These are phyloP conservation scores for Tachystola acroxantha DNA, from an alignment of 2,888 invertebrate genomes.

Conservation along the genomic window DNA sequence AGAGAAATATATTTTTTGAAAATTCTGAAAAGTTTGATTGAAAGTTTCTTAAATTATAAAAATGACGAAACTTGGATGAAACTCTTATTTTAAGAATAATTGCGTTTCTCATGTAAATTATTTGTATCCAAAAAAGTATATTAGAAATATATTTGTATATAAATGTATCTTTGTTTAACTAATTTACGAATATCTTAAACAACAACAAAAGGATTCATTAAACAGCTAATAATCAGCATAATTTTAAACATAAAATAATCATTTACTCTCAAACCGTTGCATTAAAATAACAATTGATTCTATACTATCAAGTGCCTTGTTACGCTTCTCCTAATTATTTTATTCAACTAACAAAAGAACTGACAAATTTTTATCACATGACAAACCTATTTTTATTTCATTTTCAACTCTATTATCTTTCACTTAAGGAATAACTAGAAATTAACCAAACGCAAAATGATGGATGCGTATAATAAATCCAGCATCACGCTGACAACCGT, in stretches of 20 bases:
- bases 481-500: conserved; percentile 64
- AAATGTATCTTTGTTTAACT: too few species aligned
- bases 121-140: too few species aligned
- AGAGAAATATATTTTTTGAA: too few species aligned
- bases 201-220: background rate
- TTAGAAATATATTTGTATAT: too few species aligned
- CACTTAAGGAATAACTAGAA: background rate
- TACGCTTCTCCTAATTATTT: conserved; percentile 56
- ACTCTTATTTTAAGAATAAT: too few species aligned
- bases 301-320: conserved; percentile 35
- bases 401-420: background rate
- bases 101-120: too few species aligned
- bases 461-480: conserved; percentile 45
- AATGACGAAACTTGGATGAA: too few species aligned
- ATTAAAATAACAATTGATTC: conserved; percentile 11
- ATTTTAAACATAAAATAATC: conserved; percentile 1
- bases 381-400: background rate
- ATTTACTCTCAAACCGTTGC: background rate
- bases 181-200: too few species aligned
- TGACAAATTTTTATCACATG: conserved; percentile 7
- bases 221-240: background rate
- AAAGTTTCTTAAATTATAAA: too few species aligned
- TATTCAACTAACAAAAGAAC: conserved; percentile 31
- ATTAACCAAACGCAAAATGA: background rate
- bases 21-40: too few species aligned